phyloP scores from a whole-genome alignment of 2,797 vertebrate genomes.

The Dipus sagitta region DNA sequence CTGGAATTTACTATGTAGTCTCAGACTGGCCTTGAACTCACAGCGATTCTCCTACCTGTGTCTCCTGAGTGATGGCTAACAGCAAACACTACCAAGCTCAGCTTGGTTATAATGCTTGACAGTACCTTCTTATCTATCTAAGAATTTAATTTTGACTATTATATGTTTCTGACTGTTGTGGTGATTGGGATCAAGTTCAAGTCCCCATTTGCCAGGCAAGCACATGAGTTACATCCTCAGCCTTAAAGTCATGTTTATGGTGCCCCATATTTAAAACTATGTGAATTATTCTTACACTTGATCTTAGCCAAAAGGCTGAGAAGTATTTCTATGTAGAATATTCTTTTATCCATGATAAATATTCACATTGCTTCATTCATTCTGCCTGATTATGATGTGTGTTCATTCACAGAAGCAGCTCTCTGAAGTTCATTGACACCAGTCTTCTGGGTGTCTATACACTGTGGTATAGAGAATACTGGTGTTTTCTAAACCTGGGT shows the following conservation, averaged over 20 bases:
- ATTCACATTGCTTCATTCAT: conserved; percentile 8
- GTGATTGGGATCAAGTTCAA: background rate
- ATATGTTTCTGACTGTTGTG: background rate
- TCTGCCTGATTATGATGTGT: conserved; percentile 5
- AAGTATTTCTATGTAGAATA: background rate
- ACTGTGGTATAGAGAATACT: background rate
- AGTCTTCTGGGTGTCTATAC: background rate
- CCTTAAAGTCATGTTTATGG: background rate
- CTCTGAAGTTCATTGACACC: background rate
- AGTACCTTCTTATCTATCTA: conserved; percentile 20
- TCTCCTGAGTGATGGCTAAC: too few species aligned
- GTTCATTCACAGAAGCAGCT: background rate
- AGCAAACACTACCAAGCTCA: background rate
- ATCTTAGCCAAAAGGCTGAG: too few species aligned
- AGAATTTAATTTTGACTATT: conserved; percentile 8
- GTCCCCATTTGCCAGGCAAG: too few species aligned
- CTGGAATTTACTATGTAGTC: too few species aligned
- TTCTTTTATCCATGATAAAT: background rate
- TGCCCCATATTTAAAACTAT: background rate
- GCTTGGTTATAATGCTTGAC: background rate
- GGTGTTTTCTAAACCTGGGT: background rate
- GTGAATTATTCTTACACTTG: too few species aligned
- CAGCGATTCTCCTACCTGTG: too few species aligned
- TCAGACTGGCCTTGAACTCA: too few species aligned
- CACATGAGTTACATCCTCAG: background rate